phyloP scores from a whole-genome alignment of 2,797 vertebrate species.

The Scleropages formosus region DNA sequence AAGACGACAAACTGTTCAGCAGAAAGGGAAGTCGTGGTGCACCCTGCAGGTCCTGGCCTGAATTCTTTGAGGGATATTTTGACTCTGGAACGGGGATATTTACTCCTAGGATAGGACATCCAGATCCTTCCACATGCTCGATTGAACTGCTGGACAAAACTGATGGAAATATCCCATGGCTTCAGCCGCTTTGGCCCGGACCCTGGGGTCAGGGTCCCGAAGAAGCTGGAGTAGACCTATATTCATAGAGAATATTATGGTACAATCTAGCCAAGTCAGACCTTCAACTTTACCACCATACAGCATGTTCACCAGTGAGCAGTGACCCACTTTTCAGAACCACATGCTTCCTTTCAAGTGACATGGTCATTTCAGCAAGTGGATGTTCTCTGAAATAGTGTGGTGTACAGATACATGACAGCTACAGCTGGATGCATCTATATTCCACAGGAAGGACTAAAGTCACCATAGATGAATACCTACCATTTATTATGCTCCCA shows the following conservation, averaged over 20 bases:
- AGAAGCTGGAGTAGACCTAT: conserved; percentile 87
- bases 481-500: conserved; percentile 71
- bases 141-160: not conserved
- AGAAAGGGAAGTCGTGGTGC: not conserved
- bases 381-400: too few relatives aligned
- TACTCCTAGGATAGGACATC: not conserved
- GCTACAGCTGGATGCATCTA: too few relatives aligned
- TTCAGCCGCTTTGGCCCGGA: conserved; percentile 83
- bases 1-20: not conserved
- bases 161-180: conserved; percentile 80
- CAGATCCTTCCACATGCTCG: not conserved
- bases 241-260: not conserved
- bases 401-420: too few relatives aligned
- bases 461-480: not conserved
- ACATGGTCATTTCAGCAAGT: too few relatives aligned
- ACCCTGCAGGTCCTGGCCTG: conserved; percentile 2
- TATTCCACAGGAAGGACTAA: not conserved
- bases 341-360: not conserved
- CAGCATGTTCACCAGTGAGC: not conserved
- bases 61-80: not conserved
- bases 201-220: conserved; percentile 78
- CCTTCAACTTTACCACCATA: not conserved
- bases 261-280: not conserved
- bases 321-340: not conserved
- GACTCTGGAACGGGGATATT: not conserved